phyloP scores from a whole-genome alignment of 64 coral and sea anemone species.

The Stichodactyla helianthus region DNA sequence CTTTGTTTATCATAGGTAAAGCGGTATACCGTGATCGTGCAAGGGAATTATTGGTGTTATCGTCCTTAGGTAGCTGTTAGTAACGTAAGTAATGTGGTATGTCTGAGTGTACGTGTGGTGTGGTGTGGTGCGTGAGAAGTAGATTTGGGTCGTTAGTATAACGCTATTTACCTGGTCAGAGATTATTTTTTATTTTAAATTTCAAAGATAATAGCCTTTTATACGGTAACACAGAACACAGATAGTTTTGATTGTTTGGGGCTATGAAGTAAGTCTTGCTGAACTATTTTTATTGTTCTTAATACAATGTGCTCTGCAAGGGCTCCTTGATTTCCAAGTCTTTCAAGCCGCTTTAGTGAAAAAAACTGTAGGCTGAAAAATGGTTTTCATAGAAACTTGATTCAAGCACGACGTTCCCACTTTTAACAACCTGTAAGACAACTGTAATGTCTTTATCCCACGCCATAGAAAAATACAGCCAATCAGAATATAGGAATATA shows the following conservation, averaged over 20 bases:
- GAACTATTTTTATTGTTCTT: conserved; percentile 7
- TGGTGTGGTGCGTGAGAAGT: not conserved
- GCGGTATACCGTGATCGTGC: not conserved
- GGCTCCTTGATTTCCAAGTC: not conserved
- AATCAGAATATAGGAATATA: too few species aligned
- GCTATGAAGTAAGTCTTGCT: not conserved
- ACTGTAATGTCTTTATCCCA: not conserved
- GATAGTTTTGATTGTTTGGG: not conserved
- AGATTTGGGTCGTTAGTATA: conserved; percentile 4
- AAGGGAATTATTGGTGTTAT: not conserved
- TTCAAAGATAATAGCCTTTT: conserved; percentile 1
- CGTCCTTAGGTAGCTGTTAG: not conserved
- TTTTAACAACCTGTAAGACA: not conserved
- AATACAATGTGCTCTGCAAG: not conserved
- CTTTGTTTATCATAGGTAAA: not conserved
- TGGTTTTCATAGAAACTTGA: not conserved
- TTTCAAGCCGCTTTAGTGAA: not conserved
- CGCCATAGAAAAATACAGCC: too few species aligned
- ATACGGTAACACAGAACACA: not conserved
- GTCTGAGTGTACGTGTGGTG: not conserved
- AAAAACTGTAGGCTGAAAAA: not conserved
- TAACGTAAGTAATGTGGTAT: not conserved
- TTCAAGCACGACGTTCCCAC: not conserved
- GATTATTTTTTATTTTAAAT: conserved; percentile 11
- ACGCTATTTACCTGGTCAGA: not conserved